These are phyloP conservation scores for Amphipoea oculea DNA, from an alignment of 2,888 invertebrate species.

Conservation along the genomic window DNA sequence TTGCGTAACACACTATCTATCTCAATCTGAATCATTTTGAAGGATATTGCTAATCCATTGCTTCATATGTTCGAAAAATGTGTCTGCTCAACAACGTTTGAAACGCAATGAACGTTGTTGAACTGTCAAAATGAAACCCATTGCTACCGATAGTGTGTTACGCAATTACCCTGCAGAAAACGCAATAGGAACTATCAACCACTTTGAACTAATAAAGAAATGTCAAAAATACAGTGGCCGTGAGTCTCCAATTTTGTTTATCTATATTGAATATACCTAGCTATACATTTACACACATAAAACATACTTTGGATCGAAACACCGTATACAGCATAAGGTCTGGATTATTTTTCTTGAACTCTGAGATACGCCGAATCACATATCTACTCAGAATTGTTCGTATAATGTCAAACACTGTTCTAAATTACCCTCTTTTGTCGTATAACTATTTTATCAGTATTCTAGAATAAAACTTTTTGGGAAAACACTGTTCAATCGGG, in stretches of 20 bases:
- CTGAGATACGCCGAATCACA: conserved; percentile 26
- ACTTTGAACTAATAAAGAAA: conserved; percentile 77
- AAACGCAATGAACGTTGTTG: too few species aligned
- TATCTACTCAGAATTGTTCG: conserved; percentile 30
- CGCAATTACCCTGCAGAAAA: conserved; percentile 52
- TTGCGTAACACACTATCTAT: too few species aligned
- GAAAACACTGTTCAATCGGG: conserved; percentile 29
- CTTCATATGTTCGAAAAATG: too few species aligned
- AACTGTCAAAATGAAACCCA: too few species aligned
- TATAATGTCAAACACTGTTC: conserved; percentile 50
- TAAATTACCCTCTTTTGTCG: conserved; percentile 66
- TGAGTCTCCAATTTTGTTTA: conserved; percentile 72
- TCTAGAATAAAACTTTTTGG: conserved; percentile 45
- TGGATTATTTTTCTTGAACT: conserved; percentile 34
- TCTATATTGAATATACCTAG: conserved; percentile 69
- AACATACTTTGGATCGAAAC: conserved; percentile 70
- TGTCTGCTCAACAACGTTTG: too few species aligned
- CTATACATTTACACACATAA: conserved; percentile 75
- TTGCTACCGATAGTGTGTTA: too few species aligned
- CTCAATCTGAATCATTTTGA: too few species aligned
- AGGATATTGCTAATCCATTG: too few species aligned
- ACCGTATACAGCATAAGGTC: conserved; percentile 66
- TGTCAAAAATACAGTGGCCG: conserved; percentile 77
- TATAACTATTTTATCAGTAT: conserved; percentile 57
- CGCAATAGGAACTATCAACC: conserved; percentile 87